These are phyloP conservation scores for Vireo altiloquus DNA, from an alignment of 2,113 vertebrate species.

Conservation along the genomic window DNA sequence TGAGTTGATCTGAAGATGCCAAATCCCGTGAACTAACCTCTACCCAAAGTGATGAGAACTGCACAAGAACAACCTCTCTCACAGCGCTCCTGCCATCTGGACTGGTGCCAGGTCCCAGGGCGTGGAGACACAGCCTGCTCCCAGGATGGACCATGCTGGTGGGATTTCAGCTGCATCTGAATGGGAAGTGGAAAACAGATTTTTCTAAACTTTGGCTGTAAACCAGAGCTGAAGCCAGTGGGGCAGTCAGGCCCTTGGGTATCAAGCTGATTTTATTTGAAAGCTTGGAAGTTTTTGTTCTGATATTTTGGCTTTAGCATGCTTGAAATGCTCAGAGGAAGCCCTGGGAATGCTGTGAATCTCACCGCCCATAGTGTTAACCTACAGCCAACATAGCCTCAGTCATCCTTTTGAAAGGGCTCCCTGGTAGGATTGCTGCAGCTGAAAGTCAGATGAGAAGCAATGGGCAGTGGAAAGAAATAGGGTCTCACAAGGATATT, in stretches of 20 bases:
- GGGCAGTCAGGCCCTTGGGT: slow-evolving; percentile 1
- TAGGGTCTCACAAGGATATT: not conserved
- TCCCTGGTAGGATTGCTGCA: not conserved
- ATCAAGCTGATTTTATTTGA: not conserved
- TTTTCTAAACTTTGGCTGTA: slow-evolving; percentile 1
- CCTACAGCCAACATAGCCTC: not conserved
- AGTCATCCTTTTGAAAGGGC: not conserved
- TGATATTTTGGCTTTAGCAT: not conserved
- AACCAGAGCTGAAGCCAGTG: not conserved
- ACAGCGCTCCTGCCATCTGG: slow-evolving; percentile 26
- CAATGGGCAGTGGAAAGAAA: not conserved
- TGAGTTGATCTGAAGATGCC: not conserved
- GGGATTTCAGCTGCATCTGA: slow-evolving; percentile 35
- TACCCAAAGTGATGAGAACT: slow-evolving; percentile 17
- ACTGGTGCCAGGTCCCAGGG: not conserved
- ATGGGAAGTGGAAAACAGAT: not conserved
- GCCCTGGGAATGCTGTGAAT: not conserved
- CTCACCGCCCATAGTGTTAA: not conserved
- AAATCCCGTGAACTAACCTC: not conserved
- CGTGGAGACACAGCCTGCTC: not conserved
- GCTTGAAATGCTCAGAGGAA: not conserved
- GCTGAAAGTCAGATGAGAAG: not conserved
- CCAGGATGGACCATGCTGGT: not conserved
- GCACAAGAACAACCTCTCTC: not conserved
- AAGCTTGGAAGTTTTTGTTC: not conserved